These are phyloP conservation scores for Torymus texanus DNA, from an alignment of 2,888 invertebrate species.

Conservation along the genomic window DNA sequence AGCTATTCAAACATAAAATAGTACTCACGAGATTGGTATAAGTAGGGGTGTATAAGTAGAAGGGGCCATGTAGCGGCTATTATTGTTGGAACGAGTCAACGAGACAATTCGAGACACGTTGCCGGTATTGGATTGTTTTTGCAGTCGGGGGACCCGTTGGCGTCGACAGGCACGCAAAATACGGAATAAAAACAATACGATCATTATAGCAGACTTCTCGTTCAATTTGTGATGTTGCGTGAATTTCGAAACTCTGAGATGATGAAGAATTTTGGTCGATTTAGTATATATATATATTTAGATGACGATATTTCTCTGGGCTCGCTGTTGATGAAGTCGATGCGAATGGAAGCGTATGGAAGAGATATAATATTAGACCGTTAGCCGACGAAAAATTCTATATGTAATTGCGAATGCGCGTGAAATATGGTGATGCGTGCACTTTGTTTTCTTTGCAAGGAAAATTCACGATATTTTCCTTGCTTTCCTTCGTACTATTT, in stretches of 20 bases:
- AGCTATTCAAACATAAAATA: slow-evolving; percentile 33
- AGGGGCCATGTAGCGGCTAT: slow-evolving; percentile 49
- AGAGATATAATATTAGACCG: background rate
- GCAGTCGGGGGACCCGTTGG: slow-evolving; percentile 10
- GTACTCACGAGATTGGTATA: slow-evolving; percentile 51
- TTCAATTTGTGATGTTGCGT: background rate
- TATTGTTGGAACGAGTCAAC: slow-evolving; percentile 47
- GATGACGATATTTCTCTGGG: slow-evolving; percentile 23
- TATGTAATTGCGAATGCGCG: too few species aligned
- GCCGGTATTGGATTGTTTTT: slow-evolving; percentile 26
- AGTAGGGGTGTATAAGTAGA: slow-evolving; percentile 50
- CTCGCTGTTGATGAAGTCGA: slow-evolving; percentile 39
- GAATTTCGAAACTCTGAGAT: background rate
- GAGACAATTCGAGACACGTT: slow-evolving; percentile 30
- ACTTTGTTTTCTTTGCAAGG: background rate
- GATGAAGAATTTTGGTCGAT: background rate
- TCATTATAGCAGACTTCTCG: slow-evolving; percentile 34
- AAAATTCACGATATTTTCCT: too few species aligned
- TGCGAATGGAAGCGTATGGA: slow-evolving; percentile 4
- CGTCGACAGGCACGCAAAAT: slow-evolving; percentile 31
- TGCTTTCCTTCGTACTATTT: background rate
- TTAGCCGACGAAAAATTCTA: background rate
- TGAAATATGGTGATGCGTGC: background rate
- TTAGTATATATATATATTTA: background rate
- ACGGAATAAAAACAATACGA: slow-evolving; percentile 37